A percentile compares a stretch with the other conserved stretches of the same genome.
phyloP scores from a whole-genome alignment of 2,888 invertebrate genomes.

The Pasiphila rectangulata region DNA sequence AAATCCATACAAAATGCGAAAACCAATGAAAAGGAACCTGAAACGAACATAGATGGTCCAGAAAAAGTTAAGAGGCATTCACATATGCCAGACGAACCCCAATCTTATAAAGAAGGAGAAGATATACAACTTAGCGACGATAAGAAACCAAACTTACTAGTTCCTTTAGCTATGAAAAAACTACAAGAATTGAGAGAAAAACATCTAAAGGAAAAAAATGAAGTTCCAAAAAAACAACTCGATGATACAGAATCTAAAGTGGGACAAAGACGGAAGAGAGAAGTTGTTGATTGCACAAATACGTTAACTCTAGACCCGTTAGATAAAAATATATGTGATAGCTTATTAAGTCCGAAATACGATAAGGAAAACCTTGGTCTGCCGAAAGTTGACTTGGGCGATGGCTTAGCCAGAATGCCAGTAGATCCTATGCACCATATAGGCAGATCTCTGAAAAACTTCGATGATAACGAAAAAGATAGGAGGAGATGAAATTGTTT shows the following conservation, averaged over 20 bases:
- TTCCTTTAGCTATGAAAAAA: slow-evolving; percentile 48
- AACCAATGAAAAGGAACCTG: slow-evolving; percentile 1
- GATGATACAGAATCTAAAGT: background rate
- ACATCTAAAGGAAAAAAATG: slow-evolving; percentile 7
- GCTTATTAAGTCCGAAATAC: slow-evolving; percentile 25
- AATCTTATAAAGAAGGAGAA: slow-evolving; percentile 66
- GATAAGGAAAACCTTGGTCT: slow-evolving; percentile 3
- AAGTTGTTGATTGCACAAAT: slow-evolving; percentile 60
- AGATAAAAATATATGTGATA: slow-evolving; percentile 58
- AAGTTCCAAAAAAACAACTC: background rate
- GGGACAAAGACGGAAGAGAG: slow-evolving; percentile 54
- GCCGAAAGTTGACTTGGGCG: slow-evolving; percentile 41
- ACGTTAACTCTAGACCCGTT: slow-evolving; percentile 46
- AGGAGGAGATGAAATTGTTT: slow-evolving; percentile 6
- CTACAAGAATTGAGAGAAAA: slow-evolving; percentile 17
- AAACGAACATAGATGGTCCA: slow-evolving; percentile 11
- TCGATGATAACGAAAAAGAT: slow-evolving; percentile 40
- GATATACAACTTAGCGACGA: slow-evolving; percentile 44
- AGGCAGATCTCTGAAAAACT: slow-evolving; percentile 61
- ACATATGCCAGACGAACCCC: slow-evolving; percentile 63
- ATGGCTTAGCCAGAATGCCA: slow-evolving; percentile 47
- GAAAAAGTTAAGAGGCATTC: slow-evolving; percentile 38
- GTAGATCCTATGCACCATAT: slow-evolving; percentile 52
- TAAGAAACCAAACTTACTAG: slow-evolving; percentile 47
- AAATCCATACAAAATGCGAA: slow-evolving; percentile 4